A percentile compares a stretch with the other conserved stretches of the same genome.
Conservation (phyloP, 2,797 vertebrate genomes). For the Rhinella marina region DNA sequence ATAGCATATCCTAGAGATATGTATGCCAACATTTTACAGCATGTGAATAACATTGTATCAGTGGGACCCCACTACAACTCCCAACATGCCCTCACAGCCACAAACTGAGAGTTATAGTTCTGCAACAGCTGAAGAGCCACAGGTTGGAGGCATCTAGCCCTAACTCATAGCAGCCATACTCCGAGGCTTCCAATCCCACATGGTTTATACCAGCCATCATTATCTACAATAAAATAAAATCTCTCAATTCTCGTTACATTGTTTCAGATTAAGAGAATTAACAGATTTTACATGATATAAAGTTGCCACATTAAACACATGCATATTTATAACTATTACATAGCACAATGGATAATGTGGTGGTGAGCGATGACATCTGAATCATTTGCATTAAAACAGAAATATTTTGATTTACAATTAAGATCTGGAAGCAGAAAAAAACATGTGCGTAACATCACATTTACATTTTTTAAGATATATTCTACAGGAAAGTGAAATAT, state of each 20-base stretch:
- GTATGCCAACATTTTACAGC: too few species aligned
- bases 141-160: not conserved
- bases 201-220: not conserved
- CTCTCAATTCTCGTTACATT: not conserved
- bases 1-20: too few species aligned
- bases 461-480: not conserved
- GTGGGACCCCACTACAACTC: too few species aligned
- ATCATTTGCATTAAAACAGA: constrained; percentile 19
- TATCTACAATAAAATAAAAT: not conserved
- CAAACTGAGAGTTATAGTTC: too few species aligned
- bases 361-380: not conserved
- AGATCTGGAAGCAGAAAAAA: not conserved
- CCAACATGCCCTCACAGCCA: too few species aligned
- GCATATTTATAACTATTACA: not conserved
- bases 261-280: constrained; percentile 2
- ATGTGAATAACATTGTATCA: too few species aligned
- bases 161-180: not conserved
- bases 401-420: constrained; percentile 22
- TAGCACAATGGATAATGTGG: not conserved
- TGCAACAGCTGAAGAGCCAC: too few species aligned
- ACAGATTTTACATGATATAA: not conserved
- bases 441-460: not conserved
- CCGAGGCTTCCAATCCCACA: not conserved
- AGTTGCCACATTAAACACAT: not conserved
- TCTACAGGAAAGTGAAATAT: not conserved